Base-by-base conservation (phyloP, 2,797 vertebrate genomes). In the Threskiornis aethiopicus region DNA sequence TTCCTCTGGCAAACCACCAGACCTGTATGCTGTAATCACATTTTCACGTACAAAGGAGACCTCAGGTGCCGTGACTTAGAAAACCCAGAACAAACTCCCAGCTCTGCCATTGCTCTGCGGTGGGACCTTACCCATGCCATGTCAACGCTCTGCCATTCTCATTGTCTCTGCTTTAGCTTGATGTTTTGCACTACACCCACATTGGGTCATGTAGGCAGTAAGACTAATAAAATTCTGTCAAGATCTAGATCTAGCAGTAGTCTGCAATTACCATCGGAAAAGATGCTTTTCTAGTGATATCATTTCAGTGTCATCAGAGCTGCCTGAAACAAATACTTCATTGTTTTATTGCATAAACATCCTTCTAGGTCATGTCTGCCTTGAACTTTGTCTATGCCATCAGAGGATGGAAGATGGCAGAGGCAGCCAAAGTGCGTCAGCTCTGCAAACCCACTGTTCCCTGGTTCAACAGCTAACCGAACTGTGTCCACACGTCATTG, bases 401-500 rank as follows among this genome's bases (percentile, higher is more conserved):
- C 35, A 62, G 84, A 88, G 67, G 80, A 87, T 87, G 86, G 78
- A 80, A 80, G 94, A 84, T 49, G 71, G 75, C 44, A 84, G 66
- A 89, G 65, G 90, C 4, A 92, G 90, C 94, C 90, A 37, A 87
- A 92, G 57, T 95, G 88, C 29, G 4, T 94, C 96, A 96, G 90
- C 67, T 85, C 91, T 76, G 83, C 89, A 95, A 95, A 84, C 73
- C 96, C 93, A 66, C 91, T 49, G 59, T 75, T 96, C 93, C 91
- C 96, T 79, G 90, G 88, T 92, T 85, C 93, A 90, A 20, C 84
- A 93, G 75, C 93, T 81, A 81, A 96, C 91, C 18, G 0, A 81
- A 59, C 77, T 75, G 76, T n/a, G 75, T 93, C 90, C 76, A 20
- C 90, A 77, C 24, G 7, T 42, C 93, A 52, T 59, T 85, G 87